Evolutionary conservation across 2,888 invertebrate species (phyloP).

Genomic region (Vesta saturnalis): DNA sequence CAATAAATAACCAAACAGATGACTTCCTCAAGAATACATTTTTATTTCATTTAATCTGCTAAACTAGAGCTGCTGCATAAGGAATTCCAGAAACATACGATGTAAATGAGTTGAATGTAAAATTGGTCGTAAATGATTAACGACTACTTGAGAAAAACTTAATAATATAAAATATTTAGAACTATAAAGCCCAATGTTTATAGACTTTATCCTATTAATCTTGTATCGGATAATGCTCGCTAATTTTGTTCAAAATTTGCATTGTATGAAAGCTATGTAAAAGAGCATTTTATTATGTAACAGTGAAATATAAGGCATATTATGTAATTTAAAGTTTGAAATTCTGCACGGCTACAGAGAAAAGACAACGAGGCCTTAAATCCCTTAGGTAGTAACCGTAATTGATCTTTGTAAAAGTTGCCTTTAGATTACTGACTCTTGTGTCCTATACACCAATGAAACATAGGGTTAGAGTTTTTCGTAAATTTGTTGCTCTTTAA

Average conservation of each 20-base stretch:
- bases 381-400: conserved; percentile 33
- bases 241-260: conserved; percentile 3
- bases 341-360: conserved; percentile 26
- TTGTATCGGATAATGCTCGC: background rate
- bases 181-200: background rate
- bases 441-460: conserved; percentile 30
- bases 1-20: no score
- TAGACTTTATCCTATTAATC: background rate
- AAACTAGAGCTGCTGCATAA: no score
- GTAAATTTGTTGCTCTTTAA: conserved; percentile 20
- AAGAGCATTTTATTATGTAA: conserved; percentile 19
- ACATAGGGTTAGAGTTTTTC: conserved; percentile 21
- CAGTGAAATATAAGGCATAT: conserved; percentile 26
- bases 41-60: no score
- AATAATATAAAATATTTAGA: background rate
- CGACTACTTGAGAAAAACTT: no score
- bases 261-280: background rate
- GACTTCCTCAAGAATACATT: no score
- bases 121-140: no score
- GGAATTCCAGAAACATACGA: no score
- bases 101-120: no score
- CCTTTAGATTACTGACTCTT: conserved; percentile 28
- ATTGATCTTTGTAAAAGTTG: conserved; percentile 33
- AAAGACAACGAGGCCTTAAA: conserved; percentile 26
- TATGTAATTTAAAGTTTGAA: conserved; percentile 31